phyloP scores from a whole-genome alignment of 2,113 vertebrate genomes.

The Sakesphorus luctuosus region DNA sequence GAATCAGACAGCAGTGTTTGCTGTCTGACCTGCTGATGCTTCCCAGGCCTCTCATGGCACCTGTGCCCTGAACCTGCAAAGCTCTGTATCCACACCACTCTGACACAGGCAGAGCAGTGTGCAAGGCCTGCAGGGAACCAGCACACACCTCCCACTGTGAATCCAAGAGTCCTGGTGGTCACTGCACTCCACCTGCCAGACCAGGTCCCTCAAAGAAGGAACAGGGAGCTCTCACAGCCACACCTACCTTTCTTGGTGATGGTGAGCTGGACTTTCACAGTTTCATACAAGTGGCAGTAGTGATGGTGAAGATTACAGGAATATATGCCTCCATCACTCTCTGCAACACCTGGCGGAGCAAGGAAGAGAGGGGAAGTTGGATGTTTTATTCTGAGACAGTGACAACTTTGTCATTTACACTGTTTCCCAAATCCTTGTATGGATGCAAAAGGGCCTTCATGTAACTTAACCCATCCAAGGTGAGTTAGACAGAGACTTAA shows the following conservation, averaged over 20 bases:
- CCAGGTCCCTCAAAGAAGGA: background rate
- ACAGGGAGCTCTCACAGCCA: background rate
- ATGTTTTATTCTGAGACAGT: background rate
- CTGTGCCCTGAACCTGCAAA: background rate
- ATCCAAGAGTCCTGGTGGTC: background rate
- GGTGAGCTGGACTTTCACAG: constrained; percentile 82
- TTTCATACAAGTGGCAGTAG: constrained; percentile 91
- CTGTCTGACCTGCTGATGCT: background rate
- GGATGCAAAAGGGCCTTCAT: background rate
- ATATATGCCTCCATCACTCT: constrained; percentile 86
- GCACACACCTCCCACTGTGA: background rate
- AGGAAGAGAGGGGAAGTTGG: background rate
- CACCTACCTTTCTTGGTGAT: constrained; percentile 83
- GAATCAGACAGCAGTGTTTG: background rate
- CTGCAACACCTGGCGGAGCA: constrained; percentile 46
- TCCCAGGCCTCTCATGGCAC: background rate
- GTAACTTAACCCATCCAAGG: background rate
- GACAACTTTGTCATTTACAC: background rate
- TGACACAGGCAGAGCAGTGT: background rate
- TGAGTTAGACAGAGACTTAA: background rate
- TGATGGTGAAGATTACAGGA: constrained; percentile 94
- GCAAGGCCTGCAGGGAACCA: background rate
- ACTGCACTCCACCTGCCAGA: background rate
- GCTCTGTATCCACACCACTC: background rate
- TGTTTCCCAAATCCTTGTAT: background rate